A percentile compares a stretch with the other conserved stretches of the same genome.
phyloP scores from a whole-genome alignment of 2,797 vertebrate genomes.

The Sciaenops ocellatus region DNA sequence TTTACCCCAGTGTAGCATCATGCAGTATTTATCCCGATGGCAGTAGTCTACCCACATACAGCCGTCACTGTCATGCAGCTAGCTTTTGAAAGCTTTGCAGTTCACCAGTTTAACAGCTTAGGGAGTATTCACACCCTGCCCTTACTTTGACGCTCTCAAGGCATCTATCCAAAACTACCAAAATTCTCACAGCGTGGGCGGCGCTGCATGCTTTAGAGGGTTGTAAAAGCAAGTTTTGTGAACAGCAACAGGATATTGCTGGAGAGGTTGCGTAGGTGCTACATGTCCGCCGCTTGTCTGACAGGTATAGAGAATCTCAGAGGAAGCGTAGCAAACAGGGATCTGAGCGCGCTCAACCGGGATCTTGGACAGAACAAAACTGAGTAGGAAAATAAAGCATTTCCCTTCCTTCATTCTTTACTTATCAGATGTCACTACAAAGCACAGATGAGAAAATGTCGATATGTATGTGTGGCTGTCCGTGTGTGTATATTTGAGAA shows the following conservation, averaged over 20 bases:
- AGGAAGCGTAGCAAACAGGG: constrained; percentile 15
- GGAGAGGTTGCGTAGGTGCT: constrained; percentile 40
- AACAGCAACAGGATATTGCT: constrained; percentile 47
- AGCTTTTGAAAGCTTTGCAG: constrained; percentile 67
- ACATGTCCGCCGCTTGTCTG: constrained; percentile 49
- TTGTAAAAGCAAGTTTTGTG: constrained; percentile 58
- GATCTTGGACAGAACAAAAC: constrained; percentile 51
- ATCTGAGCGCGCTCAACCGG: constrained; percentile 30
- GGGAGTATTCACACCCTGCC: constrained; percentile 63
- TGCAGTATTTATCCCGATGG: constrained; percentile 70
- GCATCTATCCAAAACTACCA: constrained; percentile 51
- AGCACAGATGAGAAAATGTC: constrained; percentile 59
- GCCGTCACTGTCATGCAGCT: constrained; percentile 66
- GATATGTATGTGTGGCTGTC: constrained; percentile 10
- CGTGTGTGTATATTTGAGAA: not conserved
- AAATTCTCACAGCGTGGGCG: constrained; percentile 53
- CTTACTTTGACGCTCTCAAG: constrained; percentile 64
- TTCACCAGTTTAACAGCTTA: constrained; percentile 64
- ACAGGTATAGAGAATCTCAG: constrained; percentile 34
- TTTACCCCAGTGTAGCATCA: constrained; percentile 52
- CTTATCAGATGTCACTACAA: constrained; percentile 64
- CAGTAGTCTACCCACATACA: constrained; percentile 68
- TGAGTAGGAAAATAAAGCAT: constrained; percentile 26
- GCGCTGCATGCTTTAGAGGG: constrained; percentile 41
- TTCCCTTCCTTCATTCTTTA: constrained; percentile 39